These are phyloP conservation scores for Trachelus iudaicus DNA, from an alignment of 2,888 invertebrate species.

Conservation along the genomic window DNA sequence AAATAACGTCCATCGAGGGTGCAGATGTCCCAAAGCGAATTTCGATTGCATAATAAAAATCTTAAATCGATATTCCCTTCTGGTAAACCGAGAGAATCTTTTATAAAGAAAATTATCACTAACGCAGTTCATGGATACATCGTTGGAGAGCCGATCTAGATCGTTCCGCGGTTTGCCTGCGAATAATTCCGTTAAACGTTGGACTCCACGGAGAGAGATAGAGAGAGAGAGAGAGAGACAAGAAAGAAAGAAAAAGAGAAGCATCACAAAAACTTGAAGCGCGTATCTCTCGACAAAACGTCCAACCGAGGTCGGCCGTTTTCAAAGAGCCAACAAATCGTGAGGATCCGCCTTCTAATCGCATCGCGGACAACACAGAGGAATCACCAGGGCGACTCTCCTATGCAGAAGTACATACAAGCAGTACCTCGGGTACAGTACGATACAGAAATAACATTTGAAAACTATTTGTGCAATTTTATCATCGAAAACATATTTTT, in stretches of 20 bases:
- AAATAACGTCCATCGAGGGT: constrained; percentile 20
- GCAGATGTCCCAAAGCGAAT: constrained; percentile 27
- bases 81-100: background rate
- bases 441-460: background rate
- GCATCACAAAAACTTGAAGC: background rate
- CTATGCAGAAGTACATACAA: background rate
- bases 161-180: background rate
- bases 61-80: background rate
- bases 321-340: background rate
- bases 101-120: background rate
- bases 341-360: background rate
- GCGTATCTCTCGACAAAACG: background rate
- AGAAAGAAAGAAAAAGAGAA: background rate
- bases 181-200: background rate
- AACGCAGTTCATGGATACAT: background rate
- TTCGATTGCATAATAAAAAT: background rate
- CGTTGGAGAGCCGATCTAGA: background rate
- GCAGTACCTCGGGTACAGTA: background rate
- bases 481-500: background rate
- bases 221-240: background rate
- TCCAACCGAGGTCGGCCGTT: background rate
- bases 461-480: background rate
- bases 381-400: background rate
- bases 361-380: background rate
- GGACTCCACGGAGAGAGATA: background rate